Conservation (phyloP, 53 echinoderm and acorn worm genomes). For the Paracentrotus lividus region DNA sequence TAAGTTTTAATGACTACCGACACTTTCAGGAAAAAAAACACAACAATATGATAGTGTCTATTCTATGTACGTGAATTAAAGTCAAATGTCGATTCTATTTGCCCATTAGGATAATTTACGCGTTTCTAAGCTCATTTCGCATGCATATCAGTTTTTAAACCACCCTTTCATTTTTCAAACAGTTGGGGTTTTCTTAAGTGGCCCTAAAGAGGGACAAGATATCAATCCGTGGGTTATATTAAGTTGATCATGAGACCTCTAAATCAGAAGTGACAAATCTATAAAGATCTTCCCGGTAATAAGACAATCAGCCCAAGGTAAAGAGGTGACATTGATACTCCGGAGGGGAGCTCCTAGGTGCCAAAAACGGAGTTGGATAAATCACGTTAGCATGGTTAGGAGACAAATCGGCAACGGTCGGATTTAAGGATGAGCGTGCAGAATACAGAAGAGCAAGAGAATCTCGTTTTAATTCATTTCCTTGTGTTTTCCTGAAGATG, state of each 20-base stretch:
- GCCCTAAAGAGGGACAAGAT: neutral
- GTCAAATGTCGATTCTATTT: too few relatives aligned
- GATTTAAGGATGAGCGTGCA: slow-evolving; percentile 40
- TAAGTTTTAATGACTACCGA: too few relatives aligned
- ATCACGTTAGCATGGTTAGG: slow-evolving; percentile 43
- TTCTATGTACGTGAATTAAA: too few relatives aligned
- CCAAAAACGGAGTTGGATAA: slow-evolving; percentile 40
- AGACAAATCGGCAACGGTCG: slow-evolving; percentile 36
- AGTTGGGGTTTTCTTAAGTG: neutral
- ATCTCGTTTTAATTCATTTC: slow-evolving; percentile 57
- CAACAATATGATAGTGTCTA: too few relatives aligned
- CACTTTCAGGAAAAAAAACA: too few relatives aligned
- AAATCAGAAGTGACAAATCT: neutral
- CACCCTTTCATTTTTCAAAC: neutral
- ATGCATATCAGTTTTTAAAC: neutral
- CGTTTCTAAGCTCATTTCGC: too few relatives aligned
- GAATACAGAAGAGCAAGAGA: slow-evolving; percentile 15
- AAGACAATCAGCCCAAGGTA: slow-evolving; percentile 12
- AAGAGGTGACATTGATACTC: neutral
- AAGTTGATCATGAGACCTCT: neutral
- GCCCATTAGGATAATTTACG: too few relatives aligned
- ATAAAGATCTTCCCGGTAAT: slow-evolving; percentile 32
- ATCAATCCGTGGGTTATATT: neutral
- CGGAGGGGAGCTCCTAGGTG: slow-evolving; percentile 22
- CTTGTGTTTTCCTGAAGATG: slow-evolving; percentile 50